Evolutionary conservation across 2,888 invertebrate species (phyloP).

Genomic region (Temnothorax unifasciatus): DNA sequence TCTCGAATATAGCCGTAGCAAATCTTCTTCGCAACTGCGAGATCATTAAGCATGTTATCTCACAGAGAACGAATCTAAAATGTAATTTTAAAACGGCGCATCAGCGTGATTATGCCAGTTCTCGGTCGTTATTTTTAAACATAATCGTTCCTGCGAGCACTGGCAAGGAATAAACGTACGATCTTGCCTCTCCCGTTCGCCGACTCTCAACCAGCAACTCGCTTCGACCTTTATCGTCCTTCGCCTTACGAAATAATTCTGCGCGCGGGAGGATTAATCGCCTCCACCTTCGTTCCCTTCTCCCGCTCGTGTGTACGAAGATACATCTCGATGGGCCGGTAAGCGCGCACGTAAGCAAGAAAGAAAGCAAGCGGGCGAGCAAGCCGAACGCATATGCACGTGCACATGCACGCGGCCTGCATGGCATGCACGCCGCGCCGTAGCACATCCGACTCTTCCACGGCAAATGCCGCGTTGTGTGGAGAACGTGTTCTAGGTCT

Average conservation of each 20-base stretch:
- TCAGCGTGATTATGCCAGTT: conserved; percentile 49
- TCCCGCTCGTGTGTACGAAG: conserved; percentile 12
- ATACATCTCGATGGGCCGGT: conserved; percentile 44
- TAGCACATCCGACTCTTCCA: conserved; percentile 79
- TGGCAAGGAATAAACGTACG: conserved; percentile 42
- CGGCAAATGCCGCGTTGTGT: conserved; percentile 77
- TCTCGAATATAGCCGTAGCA: conserved; percentile 25
- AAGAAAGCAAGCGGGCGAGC: conserved; percentile 21
- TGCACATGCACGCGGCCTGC: conserved; percentile 25
- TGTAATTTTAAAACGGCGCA: conserved; percentile 51
- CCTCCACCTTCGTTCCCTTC: conserved; percentile 69
- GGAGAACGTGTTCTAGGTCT: conserved; percentile 74
- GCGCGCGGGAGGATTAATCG: conserved; percentile 73
- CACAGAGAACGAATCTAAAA: conserved; percentile 35
- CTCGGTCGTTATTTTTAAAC: conserved; percentile 54
- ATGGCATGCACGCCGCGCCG: not conserved
- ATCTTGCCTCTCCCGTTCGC: conserved; percentile 24
- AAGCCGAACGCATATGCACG: conserved; percentile 49
- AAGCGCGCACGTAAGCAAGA: conserved; percentile 20
- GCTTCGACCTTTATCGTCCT: conserved; percentile 77
- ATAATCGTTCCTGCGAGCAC: conserved; percentile 40
- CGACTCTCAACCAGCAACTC: conserved; percentile 51
- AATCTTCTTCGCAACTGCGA: conserved; percentile 18
- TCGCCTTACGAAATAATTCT: conserved; percentile 77
- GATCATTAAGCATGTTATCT: conserved; percentile 37